Conservation (phyloP, 2,797 vertebrate species). For the Cryptoprocta ferox region DNA sequence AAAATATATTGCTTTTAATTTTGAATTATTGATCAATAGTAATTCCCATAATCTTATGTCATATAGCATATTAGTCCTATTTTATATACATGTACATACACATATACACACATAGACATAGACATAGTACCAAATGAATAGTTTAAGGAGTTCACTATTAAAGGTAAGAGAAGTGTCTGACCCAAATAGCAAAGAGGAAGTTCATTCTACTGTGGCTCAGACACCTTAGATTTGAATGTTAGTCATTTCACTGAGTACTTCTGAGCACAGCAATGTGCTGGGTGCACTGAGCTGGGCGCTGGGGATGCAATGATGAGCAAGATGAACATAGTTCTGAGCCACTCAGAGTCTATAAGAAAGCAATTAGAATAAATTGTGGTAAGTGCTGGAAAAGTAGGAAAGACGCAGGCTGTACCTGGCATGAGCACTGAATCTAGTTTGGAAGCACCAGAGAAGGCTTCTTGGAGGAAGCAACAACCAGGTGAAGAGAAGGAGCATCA, state of each 20-base stretch:
- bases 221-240: not conserved
- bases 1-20: not conserved
- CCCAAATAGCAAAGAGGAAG: not conserved
- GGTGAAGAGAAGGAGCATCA: not conserved
- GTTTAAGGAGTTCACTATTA: not conserved
- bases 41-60: not conserved
- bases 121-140: not conserved
- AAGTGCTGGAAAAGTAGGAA: not conserved
- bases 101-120: no score
- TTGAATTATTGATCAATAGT: not conserved
- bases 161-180: slow-evolving; percentile 26
- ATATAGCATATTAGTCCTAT: not conserved
- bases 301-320: not conserved
- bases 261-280: not conserved
- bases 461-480: not conserved
- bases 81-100: not conserved
- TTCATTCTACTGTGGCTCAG: not conserved
- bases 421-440: not conserved
- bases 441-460: not conserved
- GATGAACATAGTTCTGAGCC: not conserved
- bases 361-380: not conserved
- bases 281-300: not conserved
- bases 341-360: not conserved
- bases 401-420: not conserved
- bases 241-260: not conserved